These are phyloP conservation scores for Cerastoderma edule DNA, from an alignment of 2,888 invertebrate species.

Conservation along the genomic window DNA sequence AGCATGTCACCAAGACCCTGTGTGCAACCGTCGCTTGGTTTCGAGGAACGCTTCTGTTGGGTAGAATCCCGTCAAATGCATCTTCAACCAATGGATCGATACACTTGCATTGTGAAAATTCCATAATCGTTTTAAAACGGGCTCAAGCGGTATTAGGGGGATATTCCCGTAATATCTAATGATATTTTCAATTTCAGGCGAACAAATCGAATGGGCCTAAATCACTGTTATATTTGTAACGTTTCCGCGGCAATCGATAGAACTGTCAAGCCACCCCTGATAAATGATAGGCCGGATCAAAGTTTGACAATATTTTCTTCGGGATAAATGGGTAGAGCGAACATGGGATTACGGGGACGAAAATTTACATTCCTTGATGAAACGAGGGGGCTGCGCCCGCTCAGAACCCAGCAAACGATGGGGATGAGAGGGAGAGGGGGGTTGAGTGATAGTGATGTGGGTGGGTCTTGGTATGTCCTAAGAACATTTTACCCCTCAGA, in stretches of 20 bases:
- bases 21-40: too few species aligned
- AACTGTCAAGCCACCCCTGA: conserved; percentile 49
- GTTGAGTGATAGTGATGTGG: too few species aligned
- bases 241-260: conserved; percentile 57
- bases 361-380: conserved; percentile 55
- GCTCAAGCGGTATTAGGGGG: conserved; percentile 34
- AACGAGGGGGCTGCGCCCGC: too few species aligned
- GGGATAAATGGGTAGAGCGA: conserved; percentile 47
- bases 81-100: conserved; percentile 22
- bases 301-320: conserved; percentile 58
- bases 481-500: too few species aligned
- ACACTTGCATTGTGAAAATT: conserved; percentile 9
- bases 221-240: conserved; percentile 60
- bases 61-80: too few species aligned
- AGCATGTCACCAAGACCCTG: too few species aligned
- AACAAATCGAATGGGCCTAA: conserved; percentile 53
- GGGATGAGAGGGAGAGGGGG: too few species aligned
- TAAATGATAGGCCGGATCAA: conserved; percentile 50
- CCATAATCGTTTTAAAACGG: conserved; percentile 31
- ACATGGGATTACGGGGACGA: conserved; percentile 49
- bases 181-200: conserved; percentile 56
- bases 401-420: too few species aligned
- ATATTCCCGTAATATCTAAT: conserved; percentile 54
- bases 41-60: too few species aligned
- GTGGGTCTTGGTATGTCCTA: too few species aligned